phyloP scores from a whole-genome alignment of 2,888 invertebrate species.

The Conomelus anceps region DNA sequence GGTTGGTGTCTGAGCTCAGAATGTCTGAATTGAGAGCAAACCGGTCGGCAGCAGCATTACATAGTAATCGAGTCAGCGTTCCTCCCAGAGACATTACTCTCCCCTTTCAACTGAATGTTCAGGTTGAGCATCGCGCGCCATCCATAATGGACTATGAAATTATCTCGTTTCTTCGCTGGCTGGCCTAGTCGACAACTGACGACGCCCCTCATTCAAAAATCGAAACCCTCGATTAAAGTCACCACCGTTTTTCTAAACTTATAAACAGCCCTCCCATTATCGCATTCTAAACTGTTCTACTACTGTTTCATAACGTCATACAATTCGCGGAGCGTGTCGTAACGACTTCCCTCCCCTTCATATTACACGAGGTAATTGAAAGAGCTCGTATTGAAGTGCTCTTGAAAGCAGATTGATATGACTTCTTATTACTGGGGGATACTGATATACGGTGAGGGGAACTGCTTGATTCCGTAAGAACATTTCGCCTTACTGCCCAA shows the following conservation, averaged over 20 bases:
- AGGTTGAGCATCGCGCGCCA: neutral
- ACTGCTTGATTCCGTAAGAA: neutral
- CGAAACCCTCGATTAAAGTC: neutral
- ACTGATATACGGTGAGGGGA: neutral
- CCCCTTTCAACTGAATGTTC: neutral
- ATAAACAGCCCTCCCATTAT: neutral
- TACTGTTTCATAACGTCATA: neutral
- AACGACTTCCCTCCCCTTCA: neutral
- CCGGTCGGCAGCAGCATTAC: neutral
- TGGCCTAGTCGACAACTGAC: neutral
- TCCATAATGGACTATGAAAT: neutral
- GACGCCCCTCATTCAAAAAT: neutral
- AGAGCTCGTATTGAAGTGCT: neutral
- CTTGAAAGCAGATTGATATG: neutral
- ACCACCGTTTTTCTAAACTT: neutral
- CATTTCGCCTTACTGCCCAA: neutral
- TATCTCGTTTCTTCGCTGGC: neutral
- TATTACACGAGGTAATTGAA: neutral
- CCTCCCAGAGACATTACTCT: neutral
- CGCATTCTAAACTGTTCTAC: neutral
- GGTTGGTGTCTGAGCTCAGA: neutral
- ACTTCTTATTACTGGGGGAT: neutral
- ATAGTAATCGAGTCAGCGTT: neutral
- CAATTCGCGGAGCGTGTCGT: neutral
- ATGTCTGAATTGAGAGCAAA: neutral